Conservation (phyloP, 1,140 invertebrate species). For the Agrypnia vestita region DNA sequence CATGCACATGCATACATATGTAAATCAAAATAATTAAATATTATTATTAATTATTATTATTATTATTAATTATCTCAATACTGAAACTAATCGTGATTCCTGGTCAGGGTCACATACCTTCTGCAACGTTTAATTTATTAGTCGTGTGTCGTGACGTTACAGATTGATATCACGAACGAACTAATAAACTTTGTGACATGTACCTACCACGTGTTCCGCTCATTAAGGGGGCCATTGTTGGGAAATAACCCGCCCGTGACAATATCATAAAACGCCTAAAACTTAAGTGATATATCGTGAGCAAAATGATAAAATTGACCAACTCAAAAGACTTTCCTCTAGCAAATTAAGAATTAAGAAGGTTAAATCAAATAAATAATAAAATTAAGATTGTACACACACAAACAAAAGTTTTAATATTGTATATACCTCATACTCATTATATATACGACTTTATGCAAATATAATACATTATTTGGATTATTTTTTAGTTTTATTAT, state of each 20-base stretch:
- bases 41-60: no score
- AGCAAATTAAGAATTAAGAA: no score
- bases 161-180: slow-evolving; percentile 1
- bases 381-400: no score
- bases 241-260: background rate
- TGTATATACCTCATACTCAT: no score
- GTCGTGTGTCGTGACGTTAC: background rate
- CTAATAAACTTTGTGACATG: background rate
- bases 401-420: no score
- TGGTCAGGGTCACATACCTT: slow-evolving; percentile 1
- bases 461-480: no score
- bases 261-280: background rate
- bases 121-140: background rate
- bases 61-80: slow-evolving; percentile 10
- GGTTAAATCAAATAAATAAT: no score
- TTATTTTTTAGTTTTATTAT: no score
- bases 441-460: no score
- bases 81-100: background rate
- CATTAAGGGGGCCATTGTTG: background rate
- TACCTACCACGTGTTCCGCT: background rate
- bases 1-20: background rate
- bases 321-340: no score
- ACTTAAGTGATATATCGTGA: no score
- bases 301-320: no score
- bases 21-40: background rate